Evolutionary conservation across 2,888 invertebrate species (phyloP).

Genomic region (Nycteola revayana): DNA sequence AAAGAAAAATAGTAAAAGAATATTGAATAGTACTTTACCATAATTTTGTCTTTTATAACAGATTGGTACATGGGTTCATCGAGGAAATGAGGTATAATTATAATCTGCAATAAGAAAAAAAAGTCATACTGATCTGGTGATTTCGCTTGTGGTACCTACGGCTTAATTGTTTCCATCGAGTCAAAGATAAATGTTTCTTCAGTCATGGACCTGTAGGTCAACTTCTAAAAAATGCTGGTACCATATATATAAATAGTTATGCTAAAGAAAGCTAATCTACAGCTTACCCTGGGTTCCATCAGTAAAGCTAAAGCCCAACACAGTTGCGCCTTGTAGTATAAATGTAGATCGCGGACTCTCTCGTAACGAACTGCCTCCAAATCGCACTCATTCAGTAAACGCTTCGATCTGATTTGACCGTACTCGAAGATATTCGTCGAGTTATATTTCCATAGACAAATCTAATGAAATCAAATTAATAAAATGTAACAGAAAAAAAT

Average conservation of each 20-base stretch:
- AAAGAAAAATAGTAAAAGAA: too few relatives aligned
- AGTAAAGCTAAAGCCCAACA: conserved; percentile 68
- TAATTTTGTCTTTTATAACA: conserved; percentile 63
- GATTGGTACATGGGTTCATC: conserved; percentile 37
- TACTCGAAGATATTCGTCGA: conserved; percentile 42
- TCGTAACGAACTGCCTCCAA: conserved; percentile 39
- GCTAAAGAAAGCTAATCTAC: too few relatives aligned
- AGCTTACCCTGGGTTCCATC: conserved; percentile 60
- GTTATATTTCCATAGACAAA: conserved; percentile 56
- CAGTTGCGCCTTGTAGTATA: conserved; percentile 63
- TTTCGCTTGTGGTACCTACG: too few relatives aligned
- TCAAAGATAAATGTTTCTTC: too few relatives aligned
- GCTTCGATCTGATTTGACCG: conserved; percentile 38
- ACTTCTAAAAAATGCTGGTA: too few relatives aligned
- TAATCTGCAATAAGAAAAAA: conserved; percentile 53
- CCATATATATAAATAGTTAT: too few relatives aligned
- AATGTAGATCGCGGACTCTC: conserved; percentile 41
- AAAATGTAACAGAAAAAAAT: too few relatives aligned
- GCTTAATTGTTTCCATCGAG: too few relatives aligned
- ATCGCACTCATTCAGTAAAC: conserved; percentile 49
- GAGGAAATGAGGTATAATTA: conserved; percentile 47
- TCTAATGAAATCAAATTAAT: too few relatives aligned
- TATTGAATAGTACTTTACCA: too few relatives aligned
- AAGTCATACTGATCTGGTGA: too few relatives aligned
- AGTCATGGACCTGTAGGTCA: too few relatives aligned